Percentiles rank a stretch among this genome's conserved stretches.
phyloP scores from a whole-genome alignment of 2,113 vertebrate species.

The Malurus alboscapulatus region DNA sequence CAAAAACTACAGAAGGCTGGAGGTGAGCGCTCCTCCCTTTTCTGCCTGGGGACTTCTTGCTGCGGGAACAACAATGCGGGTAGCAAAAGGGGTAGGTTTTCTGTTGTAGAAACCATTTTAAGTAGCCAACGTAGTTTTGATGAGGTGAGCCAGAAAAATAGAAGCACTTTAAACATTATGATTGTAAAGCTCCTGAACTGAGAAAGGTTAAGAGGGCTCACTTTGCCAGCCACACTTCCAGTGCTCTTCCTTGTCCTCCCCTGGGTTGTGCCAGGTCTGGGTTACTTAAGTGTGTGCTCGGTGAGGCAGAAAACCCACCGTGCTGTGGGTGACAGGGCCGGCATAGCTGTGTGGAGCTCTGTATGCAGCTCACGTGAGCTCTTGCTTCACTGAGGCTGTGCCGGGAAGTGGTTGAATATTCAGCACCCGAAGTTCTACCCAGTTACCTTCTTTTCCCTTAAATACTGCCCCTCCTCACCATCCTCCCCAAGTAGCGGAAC shows the following conservation, averaged over 20 bases:
- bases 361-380: not conserved
- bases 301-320: not conserved
- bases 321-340: not conserved
- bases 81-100: not conserved
- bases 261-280: not conserved
- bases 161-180: not conserved
- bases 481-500: not conserved
- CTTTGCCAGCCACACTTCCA: not conserved
- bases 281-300: not conserved
- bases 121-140: not conserved
- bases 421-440: not conserved
- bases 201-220: not conserved
- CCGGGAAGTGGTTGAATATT: not conserved
- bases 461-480: not conserved
- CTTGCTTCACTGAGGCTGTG: not conserved
- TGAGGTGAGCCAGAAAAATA: not conserved
- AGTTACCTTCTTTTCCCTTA: not conserved
- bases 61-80: rapidly evolving
- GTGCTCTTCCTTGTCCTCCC: not conserved
- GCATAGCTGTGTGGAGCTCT: not conserved
- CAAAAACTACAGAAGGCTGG: rapidly evolving
- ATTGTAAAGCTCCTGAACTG: not conserved
- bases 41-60: not conserved
- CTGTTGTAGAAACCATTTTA: not conserved
- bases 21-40: not conserved